Percentiles rank a stretch among this genome's conserved stretches.
These are phyloP conservation scores for Typhlomys cinereus DNA, from an alignment of 2,113 vertebrate genomes.

Conservation along the genomic window DNA sequence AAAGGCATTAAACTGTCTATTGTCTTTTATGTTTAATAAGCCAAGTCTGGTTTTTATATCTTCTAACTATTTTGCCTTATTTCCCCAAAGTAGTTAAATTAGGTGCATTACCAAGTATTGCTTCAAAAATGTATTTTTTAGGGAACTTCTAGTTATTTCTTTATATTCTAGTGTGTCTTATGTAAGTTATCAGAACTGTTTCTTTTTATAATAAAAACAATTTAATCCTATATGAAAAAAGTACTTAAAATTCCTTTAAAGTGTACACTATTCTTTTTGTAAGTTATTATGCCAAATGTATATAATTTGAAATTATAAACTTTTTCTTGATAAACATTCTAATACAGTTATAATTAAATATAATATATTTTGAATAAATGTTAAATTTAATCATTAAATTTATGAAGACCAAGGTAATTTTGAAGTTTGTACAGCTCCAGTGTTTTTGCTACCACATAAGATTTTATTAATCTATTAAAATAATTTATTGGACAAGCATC, in stretches of 20 bases:
- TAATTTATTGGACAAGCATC: conserved; percentile 22
- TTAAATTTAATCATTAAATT: neutral
- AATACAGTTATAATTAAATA: neutral
- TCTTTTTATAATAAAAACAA: conserved; percentile 17
- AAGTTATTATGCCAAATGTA: neutral
- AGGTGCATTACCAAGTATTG: neutral
- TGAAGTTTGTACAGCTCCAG: neutral
- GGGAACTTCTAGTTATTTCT: no score
- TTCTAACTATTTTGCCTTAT: neutral
- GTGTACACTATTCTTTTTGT: neutral
- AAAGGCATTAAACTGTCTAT: neutral
- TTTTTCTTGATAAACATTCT: conserved; percentile 24
- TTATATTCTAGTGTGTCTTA: neutral
- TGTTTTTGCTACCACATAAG: conserved; percentile 7
- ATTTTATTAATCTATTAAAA: conserved; percentile 43
- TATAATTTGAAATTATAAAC: neutral
- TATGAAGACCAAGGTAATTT: neutral
- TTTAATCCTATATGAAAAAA: neutral
- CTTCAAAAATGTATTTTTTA: neutral
- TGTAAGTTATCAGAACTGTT: neutral
- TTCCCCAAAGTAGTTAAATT: neutral
- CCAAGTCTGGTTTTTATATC: neutral
- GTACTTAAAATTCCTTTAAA: neutral
- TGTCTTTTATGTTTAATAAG: neutral
- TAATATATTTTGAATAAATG: neutral